Percentiles rank a stretch among this genome's conserved stretches.
These are phyloP conservation scores for Clostera curtula DNA, from an alignment of 2,888 invertebrate species.

Conservation along the genomic window DNA sequence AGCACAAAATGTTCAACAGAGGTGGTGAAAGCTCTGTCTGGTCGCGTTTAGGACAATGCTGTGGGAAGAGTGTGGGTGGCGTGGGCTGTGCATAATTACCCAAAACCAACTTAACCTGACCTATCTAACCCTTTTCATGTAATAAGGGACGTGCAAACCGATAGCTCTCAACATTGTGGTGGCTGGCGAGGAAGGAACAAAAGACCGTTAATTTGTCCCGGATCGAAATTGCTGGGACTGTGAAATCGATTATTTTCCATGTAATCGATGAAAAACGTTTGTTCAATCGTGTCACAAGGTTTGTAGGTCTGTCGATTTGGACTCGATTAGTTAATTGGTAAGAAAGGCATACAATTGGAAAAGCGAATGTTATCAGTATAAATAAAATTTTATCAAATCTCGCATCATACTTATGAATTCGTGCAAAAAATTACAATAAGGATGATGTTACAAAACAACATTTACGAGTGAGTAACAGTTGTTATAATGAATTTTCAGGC, in stretches of 20 bases:
- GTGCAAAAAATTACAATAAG: no score
- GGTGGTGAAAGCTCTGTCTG: constrained; percentile 61
- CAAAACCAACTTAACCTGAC: constrained; percentile 25
- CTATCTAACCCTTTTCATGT: constrained; percentile 10
- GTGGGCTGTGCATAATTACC: constrained; percentile 49
- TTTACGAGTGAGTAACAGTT: background rate
- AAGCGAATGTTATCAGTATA: no score
- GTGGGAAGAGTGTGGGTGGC: constrained; percentile 52
- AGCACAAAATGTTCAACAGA: constrained; percentile 37
- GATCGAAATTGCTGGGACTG: constrained; percentile 33
- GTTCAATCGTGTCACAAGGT: background rate
- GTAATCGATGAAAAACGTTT: constrained; percentile 8
- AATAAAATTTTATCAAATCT: no score
- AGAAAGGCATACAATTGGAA: no score
- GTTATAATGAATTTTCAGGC: background rate
- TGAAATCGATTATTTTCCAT: constrained; percentile 35
- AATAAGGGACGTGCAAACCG: background rate
- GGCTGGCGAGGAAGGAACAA: constrained; percentile 25
- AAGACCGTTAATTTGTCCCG: constrained; percentile 37
- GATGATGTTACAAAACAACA: no score
- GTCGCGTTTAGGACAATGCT: constrained; percentile 23
- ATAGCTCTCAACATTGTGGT: constrained; percentile 22
- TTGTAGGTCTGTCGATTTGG: no score
- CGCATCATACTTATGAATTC: no score
- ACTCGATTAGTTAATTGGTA: no score